These are phyloP conservation scores for Agonum fuliginosum DNA, from an alignment of 2,888 invertebrate species.

Conservation along the genomic window DNA sequence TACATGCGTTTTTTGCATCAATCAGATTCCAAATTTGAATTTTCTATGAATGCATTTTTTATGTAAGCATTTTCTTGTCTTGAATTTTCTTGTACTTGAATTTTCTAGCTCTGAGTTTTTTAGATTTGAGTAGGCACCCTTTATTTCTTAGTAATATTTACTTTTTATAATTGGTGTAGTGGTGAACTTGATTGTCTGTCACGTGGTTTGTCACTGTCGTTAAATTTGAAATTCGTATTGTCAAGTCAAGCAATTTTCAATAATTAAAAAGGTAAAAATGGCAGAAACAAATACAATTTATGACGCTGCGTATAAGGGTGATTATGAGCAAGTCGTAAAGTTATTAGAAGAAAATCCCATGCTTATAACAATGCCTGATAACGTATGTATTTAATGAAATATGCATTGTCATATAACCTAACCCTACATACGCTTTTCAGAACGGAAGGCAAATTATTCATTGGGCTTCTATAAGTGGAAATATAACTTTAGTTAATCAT, in stretches of 20 bases:
- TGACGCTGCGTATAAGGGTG: constrained; percentile 84
- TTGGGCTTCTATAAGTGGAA: constrained; percentile 88
- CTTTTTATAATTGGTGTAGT: too few relatives aligned
- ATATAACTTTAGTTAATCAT: constrained; percentile 82
- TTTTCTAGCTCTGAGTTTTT: too few relatives aligned
- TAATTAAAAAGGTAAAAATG: constrained; percentile 33
- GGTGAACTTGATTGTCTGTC: neutral
- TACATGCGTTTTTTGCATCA: too few relatives aligned
- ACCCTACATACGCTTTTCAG: constrained; percentile 72
- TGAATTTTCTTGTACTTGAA: too few relatives aligned
- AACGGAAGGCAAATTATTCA: constrained; percentile 84
- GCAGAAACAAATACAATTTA: constrained; percentile 71
- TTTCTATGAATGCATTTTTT: too few relatives aligned
- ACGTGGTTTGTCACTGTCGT: neutral
- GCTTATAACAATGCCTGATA: constrained; percentile 73
- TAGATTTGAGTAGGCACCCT: too few relatives aligned
- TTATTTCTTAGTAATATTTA: too few relatives aligned
- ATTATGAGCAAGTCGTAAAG: constrained; percentile 79
- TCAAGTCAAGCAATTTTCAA: neutral
- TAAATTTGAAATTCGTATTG: constrained; percentile 7
- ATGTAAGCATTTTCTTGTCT: too few relatives aligned
- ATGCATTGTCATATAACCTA: constrained; percentile 54
- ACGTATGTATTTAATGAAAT: constrained; percentile 70
- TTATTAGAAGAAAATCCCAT: constrained; percentile 76
- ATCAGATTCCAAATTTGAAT: too few relatives aligned